Percentiles rank a stretch among this genome's conserved stretches.
phyloP scores from a whole-genome alignment of 2,797 vertebrate genomes.

The Aeoliscus strigatus region DNA sequence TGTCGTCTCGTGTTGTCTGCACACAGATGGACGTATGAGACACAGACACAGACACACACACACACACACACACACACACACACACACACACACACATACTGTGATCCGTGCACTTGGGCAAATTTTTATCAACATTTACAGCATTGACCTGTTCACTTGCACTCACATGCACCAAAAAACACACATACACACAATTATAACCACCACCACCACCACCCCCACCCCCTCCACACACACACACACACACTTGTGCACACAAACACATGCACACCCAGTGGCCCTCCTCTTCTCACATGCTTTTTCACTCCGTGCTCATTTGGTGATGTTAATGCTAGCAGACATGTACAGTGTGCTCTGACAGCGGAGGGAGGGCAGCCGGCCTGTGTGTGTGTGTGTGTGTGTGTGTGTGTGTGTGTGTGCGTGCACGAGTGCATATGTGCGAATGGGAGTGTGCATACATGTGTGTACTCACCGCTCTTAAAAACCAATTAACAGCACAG shows the following conservation, averaged over 20 bases:
- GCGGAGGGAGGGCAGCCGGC: conserved; percentile 20
- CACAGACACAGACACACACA: conserved; percentile 5
- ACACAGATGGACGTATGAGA: too few species aligned
- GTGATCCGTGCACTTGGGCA: conserved; percentile 34
- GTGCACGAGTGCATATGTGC: too few species aligned
- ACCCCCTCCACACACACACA: too few species aligned
- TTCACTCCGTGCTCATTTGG: conserved; percentile 58
- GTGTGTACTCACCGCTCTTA: conserved; percentile 64
- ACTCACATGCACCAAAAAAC: conserved; percentile 32
- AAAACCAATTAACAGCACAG: conserved; percentile 70
- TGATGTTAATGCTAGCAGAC: conserved; percentile 67
- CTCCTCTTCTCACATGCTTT: conserved; percentile 45
- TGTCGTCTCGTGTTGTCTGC: too few species aligned
- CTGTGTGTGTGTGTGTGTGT: conserved; percentile 8
- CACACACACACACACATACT: conserved; percentile 11
- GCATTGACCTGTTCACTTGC: conserved; percentile 47
- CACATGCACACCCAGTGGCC: too few species aligned
- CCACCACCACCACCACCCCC: neutral
- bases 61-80: conserved; percentile 12
- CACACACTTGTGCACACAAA: too few species aligned
- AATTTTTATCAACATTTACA: conserved; percentile 46
- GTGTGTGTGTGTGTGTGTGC: conserved; percentile 13
- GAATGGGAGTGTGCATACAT: conserved; percentile 19
- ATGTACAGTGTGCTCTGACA: conserved; percentile 62
- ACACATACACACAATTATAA: too few species aligned